Evolutionary conservation across 2,113 vertebrate genomes (phyloP).

Genomic region (Euleptes europaea): DNA sequence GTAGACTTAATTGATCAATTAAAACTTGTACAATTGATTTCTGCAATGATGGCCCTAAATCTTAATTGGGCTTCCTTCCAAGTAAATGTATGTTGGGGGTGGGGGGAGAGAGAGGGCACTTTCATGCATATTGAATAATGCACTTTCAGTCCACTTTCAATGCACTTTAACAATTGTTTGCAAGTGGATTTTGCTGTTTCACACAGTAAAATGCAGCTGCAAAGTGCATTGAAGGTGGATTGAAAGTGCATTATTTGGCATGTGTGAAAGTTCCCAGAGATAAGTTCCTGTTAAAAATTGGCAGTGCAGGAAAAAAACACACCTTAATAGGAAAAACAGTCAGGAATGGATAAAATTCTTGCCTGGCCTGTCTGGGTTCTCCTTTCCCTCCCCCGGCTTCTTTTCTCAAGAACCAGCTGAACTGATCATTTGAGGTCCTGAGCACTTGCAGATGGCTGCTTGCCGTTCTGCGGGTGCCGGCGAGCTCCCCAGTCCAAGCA

Average conservation of each 20-base stretch:
- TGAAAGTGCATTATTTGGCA: too few species aligned
- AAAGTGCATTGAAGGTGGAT: too few species aligned
- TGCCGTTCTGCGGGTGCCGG: constrained; percentile 51
- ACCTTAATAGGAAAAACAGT: neutral
- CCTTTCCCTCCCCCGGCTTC: neutral
- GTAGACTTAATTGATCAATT: too few species aligned
- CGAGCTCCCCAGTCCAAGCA: rapidly evolving
- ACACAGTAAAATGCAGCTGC: too few species aligned
- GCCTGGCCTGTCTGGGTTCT: neutral
- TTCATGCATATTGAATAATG: too few species aligned
- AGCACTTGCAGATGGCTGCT: constrained; percentile 5
- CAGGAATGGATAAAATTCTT: neutral
- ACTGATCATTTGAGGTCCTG: neutral
- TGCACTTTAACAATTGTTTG: too few species aligned
- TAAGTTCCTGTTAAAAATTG: neutral
- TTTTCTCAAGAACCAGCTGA: neutral
- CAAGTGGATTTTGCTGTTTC: too few species aligned
- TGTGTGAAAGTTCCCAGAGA: too few species aligned
- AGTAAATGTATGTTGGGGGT: neutral
- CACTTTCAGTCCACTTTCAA: too few species aligned
- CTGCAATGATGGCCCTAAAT: neutral
- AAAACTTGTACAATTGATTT: neutral
- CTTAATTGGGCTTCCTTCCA: neutral
- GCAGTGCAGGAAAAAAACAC: neutral
- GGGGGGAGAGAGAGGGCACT: too few species aligned